A percentile compares a stretch with the other conserved stretches of the same genome.
Evolutionary conservation across 2,797 vertebrate species (phyloP).

Genomic region (Urosaurus nigricauda): DNA sequence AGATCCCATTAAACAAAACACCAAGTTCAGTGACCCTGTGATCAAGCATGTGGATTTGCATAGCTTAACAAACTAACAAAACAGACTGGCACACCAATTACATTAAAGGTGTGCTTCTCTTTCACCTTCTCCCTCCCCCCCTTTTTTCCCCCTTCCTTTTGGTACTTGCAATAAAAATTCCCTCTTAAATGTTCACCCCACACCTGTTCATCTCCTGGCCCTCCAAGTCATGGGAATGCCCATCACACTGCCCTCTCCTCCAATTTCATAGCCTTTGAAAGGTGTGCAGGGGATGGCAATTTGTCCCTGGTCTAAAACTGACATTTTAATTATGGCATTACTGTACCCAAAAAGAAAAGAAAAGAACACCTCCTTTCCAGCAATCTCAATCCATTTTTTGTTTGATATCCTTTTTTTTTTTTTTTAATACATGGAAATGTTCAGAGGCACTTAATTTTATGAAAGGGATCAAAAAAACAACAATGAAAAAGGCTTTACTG

Average conservation of each 20-base stretch:
- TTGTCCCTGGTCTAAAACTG: background rate
- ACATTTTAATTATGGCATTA: background rate
- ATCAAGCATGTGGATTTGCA: no score
- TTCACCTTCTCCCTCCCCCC: no score
- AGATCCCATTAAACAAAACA: no score
- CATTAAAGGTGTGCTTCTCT: no score
- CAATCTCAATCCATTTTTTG: background rate
- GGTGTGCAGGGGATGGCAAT: no score
- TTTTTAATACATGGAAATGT: background rate
- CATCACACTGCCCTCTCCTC: no score
- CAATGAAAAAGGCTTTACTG: background rate
- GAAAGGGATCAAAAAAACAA: background rate
- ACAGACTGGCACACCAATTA: no score
- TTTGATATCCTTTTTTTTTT: background rate
- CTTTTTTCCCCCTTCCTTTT: no score
- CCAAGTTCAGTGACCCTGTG: no score
- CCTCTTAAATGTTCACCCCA: background rate
- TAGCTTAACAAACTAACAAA: no score
- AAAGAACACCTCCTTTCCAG: background rate
- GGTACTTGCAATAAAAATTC: background rate
- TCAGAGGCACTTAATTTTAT: background rate
- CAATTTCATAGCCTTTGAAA: background rate
- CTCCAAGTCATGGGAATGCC: background rate
- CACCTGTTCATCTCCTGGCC: no score
- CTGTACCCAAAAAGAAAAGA: background rate